Evolutionary conservation across 1,140 invertebrate genomes (phyloP), one percentile per base, ranked within the genome.

Genomic region (Drosophila eugracilis): DNA sequence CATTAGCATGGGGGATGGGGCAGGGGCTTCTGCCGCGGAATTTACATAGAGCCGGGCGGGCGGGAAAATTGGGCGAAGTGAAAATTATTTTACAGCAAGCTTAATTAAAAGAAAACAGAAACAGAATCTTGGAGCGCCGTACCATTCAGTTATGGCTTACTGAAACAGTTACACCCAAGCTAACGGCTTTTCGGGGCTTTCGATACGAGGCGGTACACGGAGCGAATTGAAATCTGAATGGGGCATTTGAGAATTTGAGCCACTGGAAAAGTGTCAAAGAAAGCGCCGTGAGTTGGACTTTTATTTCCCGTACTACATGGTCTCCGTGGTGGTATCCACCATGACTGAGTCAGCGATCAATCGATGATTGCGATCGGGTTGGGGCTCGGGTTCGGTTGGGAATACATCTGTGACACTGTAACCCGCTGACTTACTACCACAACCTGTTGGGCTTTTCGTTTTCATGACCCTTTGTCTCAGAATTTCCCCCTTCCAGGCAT

Each of bases 91-190:
- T 55, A 71, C 67, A 59, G 78, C 69, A 32, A 42, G 49, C 63
- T 71, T 84, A 84, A 83, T 84, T 83, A 81, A 84, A 84, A 72
- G 36, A 78, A 77, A 83, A 84, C 66, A 76, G 47, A 77, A 83
- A 84, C 66, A 76, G 47, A 81, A 67, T 81, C 78, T 76, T 45
- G 17, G 17, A 4, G 48, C 48, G 21, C 41, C 21, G 41, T 19
- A 44, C 41, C 15, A 4, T 14, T 26, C 22, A 76, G 55, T 59
- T 55, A 54, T 36, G 39, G 52, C 37, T 55, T 36, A 54, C n/a
- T 53, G 62, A 53, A 67, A 69, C 58, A 71, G 78, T 76, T 49
- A 72, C 14, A 42, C 62, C 59, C 34, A 41, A 41, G 37, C 7
- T 67, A 69, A 69, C 65, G 65, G 65, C 37, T 34, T 44, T 67